Evolutionary conservation across 2,888 invertebrate genomes (phyloP).

Genomic region (Lycophotia porphyrea): DNA sequence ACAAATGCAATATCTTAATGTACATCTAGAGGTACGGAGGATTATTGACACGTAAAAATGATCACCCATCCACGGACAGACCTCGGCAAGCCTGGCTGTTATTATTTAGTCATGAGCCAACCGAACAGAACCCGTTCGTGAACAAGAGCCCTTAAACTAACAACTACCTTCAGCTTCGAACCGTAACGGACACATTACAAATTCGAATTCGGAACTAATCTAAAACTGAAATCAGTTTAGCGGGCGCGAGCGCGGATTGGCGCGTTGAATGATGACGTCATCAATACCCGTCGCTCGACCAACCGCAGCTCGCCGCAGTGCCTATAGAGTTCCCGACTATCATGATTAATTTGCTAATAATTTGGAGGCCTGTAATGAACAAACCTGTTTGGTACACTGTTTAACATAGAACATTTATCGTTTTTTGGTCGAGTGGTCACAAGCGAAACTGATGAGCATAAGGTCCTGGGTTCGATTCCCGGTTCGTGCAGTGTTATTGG

Average conservation of each 20-base stretch:
- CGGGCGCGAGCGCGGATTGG: slow-evolving; percentile 82
- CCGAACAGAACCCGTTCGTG: background rate
- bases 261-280: slow-evolving; percentile 86
- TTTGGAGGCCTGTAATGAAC: slow-evolving; percentile 51
- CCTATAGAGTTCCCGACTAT: slow-evolving; percentile 61
- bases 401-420: slow-evolving; percentile 13
- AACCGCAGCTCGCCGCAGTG: slow-evolving; percentile 78
- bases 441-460: no score
- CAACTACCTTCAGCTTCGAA: slow-evolving; percentile 45
- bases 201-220: slow-evolving; percentile 84
- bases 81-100: background rate
- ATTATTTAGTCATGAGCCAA: background rate
- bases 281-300: slow-evolving; percentile 83
- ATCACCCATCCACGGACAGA: background rate
- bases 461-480: no score
- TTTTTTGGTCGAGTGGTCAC: background rate
- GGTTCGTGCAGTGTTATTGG: no score
- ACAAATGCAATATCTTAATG: background rate
- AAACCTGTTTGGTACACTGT: slow-evolving; percentile 31
- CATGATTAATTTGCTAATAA: slow-evolving; percentile 71
- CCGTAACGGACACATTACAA: slow-evolving; percentile 75
- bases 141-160: slow-evolving; percentile 28
- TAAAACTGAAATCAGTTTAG: slow-evolving; percentile 86
- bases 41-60: background rate
- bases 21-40: background rate